Evolutionary conservation across 2,888 invertebrate species (phyloP).

Genomic region (Erpobdella octoculata): DNA sequence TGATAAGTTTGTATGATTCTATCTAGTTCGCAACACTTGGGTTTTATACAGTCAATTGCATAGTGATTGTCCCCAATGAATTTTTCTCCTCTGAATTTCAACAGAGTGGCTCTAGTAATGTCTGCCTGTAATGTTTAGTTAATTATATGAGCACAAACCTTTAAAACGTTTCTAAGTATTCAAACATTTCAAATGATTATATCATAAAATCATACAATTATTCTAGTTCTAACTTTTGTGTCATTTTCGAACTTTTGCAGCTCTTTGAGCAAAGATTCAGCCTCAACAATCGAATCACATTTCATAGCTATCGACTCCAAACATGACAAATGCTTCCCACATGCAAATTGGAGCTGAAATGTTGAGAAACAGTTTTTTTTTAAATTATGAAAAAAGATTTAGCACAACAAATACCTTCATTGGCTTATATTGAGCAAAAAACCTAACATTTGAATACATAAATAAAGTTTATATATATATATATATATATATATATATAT

Average conservation of each 20-base stretch:
- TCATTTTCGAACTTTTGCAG: slow-evolving; percentile 67
- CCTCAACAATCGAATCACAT: slow-evolving; percentile 75
- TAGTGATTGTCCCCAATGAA: slow-evolving; percentile 74
- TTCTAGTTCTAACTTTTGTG: slow-evolving; percentile 54
- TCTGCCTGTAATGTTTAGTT: too few species aligned
- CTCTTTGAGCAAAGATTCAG: slow-evolving; percentile 71
- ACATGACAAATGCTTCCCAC: slow-evolving; percentile 50
- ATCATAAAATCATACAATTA: too few species aligned
- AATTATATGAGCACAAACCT: too few species aligned
- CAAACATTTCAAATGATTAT: too few species aligned
- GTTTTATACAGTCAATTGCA: slow-evolving; percentile 83
- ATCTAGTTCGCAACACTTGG: slow-evolving; percentile 85
- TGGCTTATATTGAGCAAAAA: too few species aligned
- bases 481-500: slow-evolving; percentile 1
- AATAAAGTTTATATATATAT: background rate
- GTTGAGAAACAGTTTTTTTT: background rate
- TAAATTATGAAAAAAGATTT: too few species aligned
- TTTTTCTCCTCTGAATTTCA: slow-evolving; percentile 68
- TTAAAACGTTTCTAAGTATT: too few species aligned
- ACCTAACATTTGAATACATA: background rate
- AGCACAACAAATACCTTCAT: too few species aligned
- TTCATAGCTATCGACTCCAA: slow-evolving; percentile 68
- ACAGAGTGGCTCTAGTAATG: slow-evolving; percentile 70
- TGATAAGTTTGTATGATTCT: slow-evolving; percentile 57
- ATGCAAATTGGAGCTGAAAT: slow-evolving; percentile 51